Evolutionary conservation across 2,888 invertebrate genomes (phyloP).

Genomic region (Lymantria dispar): DNA sequence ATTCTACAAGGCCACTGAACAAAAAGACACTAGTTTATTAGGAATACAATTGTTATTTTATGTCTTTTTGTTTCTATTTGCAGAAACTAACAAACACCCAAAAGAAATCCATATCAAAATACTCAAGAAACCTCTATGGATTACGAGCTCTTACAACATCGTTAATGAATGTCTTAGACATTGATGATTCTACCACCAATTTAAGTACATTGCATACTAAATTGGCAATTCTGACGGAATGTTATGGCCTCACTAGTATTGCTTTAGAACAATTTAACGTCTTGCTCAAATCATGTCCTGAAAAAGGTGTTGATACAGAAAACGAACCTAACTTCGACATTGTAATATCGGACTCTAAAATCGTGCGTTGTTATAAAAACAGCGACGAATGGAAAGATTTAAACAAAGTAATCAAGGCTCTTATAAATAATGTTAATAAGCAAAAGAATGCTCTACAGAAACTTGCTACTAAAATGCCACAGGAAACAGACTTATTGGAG

Average conservation of each 20-base stretch:
- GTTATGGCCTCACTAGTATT: constrained; percentile 75
- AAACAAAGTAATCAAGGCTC: constrained; percentile 51
- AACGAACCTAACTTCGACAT: constrained; percentile 62
- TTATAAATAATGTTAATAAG: constrained; percentile 57
- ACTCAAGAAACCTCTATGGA: constrained; percentile 81
- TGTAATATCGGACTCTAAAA: constrained; percentile 58
- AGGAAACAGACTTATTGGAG: constrained; percentile 44
- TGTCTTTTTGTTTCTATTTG: constrained; percentile 32
- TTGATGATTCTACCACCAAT: constrained; percentile 48
- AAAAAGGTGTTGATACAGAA: constrained; percentile 40
- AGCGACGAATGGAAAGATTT: constrained; percentile 65
- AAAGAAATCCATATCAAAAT: constrained; percentile 83
- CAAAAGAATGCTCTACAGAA: constrained; percentile 62
- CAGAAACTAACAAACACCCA: constrained; percentile 85
- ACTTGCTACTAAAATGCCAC: constrained; percentile 50
- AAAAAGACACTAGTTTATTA: no score
- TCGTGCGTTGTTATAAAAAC: constrained; percentile 62
- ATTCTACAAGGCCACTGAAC: no score
- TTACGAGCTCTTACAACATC: constrained; percentile 75
- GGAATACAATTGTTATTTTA: no score
- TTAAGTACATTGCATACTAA: constrained; percentile 57
- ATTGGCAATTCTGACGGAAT: constrained; percentile 65
- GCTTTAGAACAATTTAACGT: constrained; percentile 86
- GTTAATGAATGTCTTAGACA: constrained; percentile 56
- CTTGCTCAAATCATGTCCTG: constrained; percentile 82